phyloP scores from a whole-genome alignment of 2,797 vertebrate species.

The Sciaenops ocellatus region DNA sequence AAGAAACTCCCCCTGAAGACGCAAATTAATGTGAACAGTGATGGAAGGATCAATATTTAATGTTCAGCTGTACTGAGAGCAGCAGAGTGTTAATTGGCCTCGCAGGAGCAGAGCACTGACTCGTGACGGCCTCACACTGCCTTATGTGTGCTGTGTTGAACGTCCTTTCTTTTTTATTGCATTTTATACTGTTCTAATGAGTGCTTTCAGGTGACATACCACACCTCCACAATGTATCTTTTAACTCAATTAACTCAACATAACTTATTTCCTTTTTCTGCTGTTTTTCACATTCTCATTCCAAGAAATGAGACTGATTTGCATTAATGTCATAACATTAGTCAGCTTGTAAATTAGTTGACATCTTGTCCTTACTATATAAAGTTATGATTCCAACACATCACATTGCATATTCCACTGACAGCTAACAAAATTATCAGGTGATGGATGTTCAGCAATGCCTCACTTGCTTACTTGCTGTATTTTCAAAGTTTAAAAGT shows the following conservation, averaged over 20 bases:
- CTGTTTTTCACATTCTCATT: constrained; percentile 22
- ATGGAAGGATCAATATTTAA: constrained; percentile 69
- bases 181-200: not conserved
- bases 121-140: constrained; percentile 3
- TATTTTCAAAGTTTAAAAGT: not conserved
- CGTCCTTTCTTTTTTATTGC: constrained; percentile 18
- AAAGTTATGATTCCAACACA: not conserved
- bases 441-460: too few species aligned
- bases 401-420: not conserved
- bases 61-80: constrained; percentile 42
- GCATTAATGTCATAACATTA: not conserved
- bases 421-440: not conserved
- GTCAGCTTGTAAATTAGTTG: not conserved
- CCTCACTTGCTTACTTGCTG: too few species aligned
- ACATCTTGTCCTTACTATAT: not conserved
- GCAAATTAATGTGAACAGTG: constrained; percentile 49
- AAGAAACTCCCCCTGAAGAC: constrained; percentile 59
- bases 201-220: constrained; percentile 19
- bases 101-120: constrained; percentile 31
- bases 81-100: constrained; percentile 64
- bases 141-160: not conserved
- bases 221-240: not conserved
- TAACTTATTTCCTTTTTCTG: not conserved
- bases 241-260: constrained; percentile 6
- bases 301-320: constrained; percentile 1